These are phyloP conservation scores for Pedicia rivosa DNA, from an alignment of 2,888 invertebrate genomes.

Conservation along the genomic window DNA sequence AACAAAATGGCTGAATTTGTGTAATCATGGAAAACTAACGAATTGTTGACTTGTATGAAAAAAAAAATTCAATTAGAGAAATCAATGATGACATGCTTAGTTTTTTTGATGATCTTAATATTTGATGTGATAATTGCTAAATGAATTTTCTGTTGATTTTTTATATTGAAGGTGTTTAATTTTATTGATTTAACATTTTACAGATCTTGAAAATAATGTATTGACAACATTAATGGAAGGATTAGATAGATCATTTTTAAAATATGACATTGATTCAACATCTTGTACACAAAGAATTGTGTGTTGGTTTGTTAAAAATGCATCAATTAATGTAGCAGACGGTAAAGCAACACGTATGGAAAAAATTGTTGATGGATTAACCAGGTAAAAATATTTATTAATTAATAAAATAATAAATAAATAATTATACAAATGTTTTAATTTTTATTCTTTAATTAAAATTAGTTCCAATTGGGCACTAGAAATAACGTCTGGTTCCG, in stretches of 20 bases:
- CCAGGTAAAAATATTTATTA: constrained; percentile 23
- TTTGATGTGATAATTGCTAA: too few species aligned
- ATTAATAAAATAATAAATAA: background rate
- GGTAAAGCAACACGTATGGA: constrained; percentile 29
- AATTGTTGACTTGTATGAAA: too few species aligned
- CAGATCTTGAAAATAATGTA: too few species aligned
- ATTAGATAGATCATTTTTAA: constrained; percentile 37
- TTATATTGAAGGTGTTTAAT: too few species aligned
- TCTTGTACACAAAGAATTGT: constrained; percentile 43
- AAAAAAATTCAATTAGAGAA: too few species aligned
- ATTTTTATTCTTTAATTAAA: constrained; percentile 3
- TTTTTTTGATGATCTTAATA: too few species aligned
- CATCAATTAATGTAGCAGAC: constrained; percentile 24
- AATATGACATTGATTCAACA: constrained; percentile 41
- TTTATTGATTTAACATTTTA: too few species aligned
- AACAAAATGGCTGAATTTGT: too few species aligned
- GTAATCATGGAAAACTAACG: too few species aligned
- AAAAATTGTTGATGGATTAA: constrained; percentile 34
- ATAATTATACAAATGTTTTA: background rate
- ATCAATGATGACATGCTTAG: too few species aligned
- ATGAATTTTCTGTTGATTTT: too few species aligned
- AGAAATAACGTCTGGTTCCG: constrained; percentile 33
- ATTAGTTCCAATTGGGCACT: constrained; percentile 25
- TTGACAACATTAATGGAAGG: too few species aligned
- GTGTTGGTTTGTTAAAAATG: constrained; percentile 34